Evolutionary conservation across 2,113 vertebrate genomes (phyloP), one percentile per base, ranked within the genome.

Genomic region (Lepus timidus): DNA sequence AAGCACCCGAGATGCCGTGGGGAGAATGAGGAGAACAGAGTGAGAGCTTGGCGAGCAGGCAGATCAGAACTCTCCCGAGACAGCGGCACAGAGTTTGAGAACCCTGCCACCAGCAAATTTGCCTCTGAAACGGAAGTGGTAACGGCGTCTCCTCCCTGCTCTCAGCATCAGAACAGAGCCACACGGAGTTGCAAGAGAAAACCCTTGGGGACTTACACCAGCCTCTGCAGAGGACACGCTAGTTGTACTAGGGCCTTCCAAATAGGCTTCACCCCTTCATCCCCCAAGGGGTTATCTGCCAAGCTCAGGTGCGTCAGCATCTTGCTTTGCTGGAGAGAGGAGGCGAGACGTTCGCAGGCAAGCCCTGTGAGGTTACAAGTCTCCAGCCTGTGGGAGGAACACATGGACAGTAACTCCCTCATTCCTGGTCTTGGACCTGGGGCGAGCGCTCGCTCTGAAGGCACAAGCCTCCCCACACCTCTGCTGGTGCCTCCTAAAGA

Each of bases 271-370:
- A 3, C 44, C 2, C 88, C 84, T 1, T 13, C 1, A 0, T 81
- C 64, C 4, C 7, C 22, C 84, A 93, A 20, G 33, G 67, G 1
- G 0, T 81, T 95, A 25, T 27, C 79, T 1, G 94, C 94, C 79
- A 96, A 58, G 74, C 84, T 95, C 67, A 96, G 79, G 27, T 93
- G 94, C 13, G 91, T 93, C 67, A 95, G 91, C 44, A 0, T 22
- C 19, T 0, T 3, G 6, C 27, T 85, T 8, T 4, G 33, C 79
- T 9, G 1, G 13, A 93, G 61, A 4, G 9, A 44, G 27, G 5
- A 25, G 51, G 36, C 22, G 3, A 95, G 61, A 6, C 8, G n/a
- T 17, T 23, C 1, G 1, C 44, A 75, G 14, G 10, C 31, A 6
- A 4, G 7, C 23, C 4, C 1, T 0, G 29, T 29, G 67, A 79